Evolutionary conservation across 1,140 invertebrate species (phyloP), one percentile per base, ranked within the genome.

Genomic region (Drosophila sproati): DNA sequence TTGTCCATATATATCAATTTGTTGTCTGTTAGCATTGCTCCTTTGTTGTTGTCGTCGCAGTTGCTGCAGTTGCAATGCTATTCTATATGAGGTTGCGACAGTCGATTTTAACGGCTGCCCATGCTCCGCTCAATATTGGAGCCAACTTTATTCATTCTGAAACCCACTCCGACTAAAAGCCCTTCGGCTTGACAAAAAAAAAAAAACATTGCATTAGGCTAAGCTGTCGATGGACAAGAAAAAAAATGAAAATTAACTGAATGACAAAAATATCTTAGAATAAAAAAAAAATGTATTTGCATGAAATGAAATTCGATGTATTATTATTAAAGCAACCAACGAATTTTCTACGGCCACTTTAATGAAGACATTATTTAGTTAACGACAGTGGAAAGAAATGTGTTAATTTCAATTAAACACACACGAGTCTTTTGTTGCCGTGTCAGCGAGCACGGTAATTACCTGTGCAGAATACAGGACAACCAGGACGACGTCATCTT

Each of bases 1-100:
- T 88, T 76, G 64, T 70, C 70, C 82, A 86, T 82, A 87, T 87
- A 87, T 88, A 87, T 87, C 83, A 87, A 87, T 87, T 87, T 87
- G 83, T 87, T 87, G 83, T 88, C 60, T 80, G 61, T 45, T 73
- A 51, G 32, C 80, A 73, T 56, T 74, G 78, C 66, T 73, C 45
- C 37, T 47, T 76, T 66, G 55, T 73, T 73, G 63, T 54, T 68
- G 47, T 31, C 54, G 39, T 37, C 64, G 56, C 41, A 20, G 31
- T 6, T 39, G 45, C 8, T 39, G 52, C 43, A 59, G 41, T 31
- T 39, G 28, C 50, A 39, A 31, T 6, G 41, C 12, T 6, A 20
- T 20, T 39, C 20, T 68, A 63, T 47, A 50, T 77, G 52, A 32
- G 61, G 29, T 8, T 62, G 71, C 60, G 75, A 73, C 78, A 74